phyloP scores from a whole-genome alignment of 2,888 invertebrate species.

The Sphinx pinastri region DNA sequence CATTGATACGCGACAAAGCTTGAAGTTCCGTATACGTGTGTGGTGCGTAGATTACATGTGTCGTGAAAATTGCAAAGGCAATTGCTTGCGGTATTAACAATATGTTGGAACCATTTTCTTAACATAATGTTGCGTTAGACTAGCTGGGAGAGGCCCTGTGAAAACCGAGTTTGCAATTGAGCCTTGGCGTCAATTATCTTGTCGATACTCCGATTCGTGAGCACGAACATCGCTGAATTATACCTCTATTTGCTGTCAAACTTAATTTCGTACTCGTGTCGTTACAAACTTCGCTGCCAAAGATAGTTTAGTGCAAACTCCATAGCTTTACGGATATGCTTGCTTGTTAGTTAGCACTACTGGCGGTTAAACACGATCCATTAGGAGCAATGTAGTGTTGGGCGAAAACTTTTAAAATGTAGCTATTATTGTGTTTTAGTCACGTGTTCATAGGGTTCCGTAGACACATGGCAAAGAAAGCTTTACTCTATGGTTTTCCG shows the following conservation, averaged over 20 bases:
- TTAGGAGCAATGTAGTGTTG: background rate
- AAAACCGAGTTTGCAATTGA: conserved; percentile 58
- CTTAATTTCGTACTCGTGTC: conserved; percentile 79
- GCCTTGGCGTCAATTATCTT: conserved; percentile 68
- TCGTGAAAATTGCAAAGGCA: conserved; percentile 10
- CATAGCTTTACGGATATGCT: background rate
- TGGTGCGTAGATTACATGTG: background rate
- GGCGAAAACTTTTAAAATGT: too few relatives aligned
- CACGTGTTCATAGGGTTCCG: background rate
- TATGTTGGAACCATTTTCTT: conserved; percentile 51
- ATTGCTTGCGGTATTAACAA: conserved; percentile 55
- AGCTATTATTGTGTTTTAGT: background rate
- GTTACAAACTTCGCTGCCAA: conserved; percentile 60
- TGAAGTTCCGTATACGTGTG: too few relatives aligned
- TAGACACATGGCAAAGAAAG: background rate
- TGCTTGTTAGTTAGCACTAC: background rate
- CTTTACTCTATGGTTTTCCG: too few relatives aligned
- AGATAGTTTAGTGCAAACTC: conserved; percentile 14
- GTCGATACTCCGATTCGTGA: conserved; percentile 79
- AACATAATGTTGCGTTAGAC: conserved; percentile 46
- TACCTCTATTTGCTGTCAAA: conserved; percentile 81
- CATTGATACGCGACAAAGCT: too few relatives aligned
- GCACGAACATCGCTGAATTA: conserved; percentile 82
- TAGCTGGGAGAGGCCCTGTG: conserved; percentile 54
- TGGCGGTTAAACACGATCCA: background rate